Evolutionary conservation across 2,888 invertebrate genomes (phyloP), one percentile per base, ranked within the genome.

Genomic region (Temnothorax rugatulus): DNA sequence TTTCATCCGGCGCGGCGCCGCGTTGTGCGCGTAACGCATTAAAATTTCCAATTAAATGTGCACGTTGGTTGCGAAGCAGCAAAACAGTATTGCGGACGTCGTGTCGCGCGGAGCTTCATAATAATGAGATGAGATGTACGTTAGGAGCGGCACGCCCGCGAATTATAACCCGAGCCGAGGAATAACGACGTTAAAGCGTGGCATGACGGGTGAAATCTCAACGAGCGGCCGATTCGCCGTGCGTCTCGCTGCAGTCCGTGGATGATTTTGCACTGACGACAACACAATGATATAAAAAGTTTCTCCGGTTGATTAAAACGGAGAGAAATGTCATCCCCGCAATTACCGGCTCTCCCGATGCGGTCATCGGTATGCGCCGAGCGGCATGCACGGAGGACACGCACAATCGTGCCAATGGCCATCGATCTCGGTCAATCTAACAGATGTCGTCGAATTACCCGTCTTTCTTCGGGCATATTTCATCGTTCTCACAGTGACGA

Each of bases 181-280:
- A 61, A 69, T 77, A 76, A 79, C 52, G 82, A 87, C 69, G 74
- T 89, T 89, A 77, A 87, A 82, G 77, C 66, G 85, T 89, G 82
- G 68, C 75, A 84, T 71, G 79, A 88, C 87, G 38, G 71, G 77
- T 77, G 68, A 59, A 85, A 88, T 89, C 86, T 89, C 88, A 81
- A 57, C 71, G 61, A 63, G 73, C 29, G 59, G 21, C 79, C 34
- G 57, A 41, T 50, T 79, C 64, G 63, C 11, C 82, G 44, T 41
- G 44, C 68, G 52, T 64, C 73, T 83, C 34, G 57, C 79, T 44
- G 79, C 73, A 52, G 52, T 73, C 82, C 59, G 83, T 34, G 69
- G 47, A 69, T 64, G 69, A 73, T 77, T 75, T 83, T 75, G 83
- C 89, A 57, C 68, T 47, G 69, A 81, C 63, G 54, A 63, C 44